Evolutionary conservation across 1,140 invertebrate genomes (phyloP).

Genomic region (Cheumatopsyche charites): DNA sequence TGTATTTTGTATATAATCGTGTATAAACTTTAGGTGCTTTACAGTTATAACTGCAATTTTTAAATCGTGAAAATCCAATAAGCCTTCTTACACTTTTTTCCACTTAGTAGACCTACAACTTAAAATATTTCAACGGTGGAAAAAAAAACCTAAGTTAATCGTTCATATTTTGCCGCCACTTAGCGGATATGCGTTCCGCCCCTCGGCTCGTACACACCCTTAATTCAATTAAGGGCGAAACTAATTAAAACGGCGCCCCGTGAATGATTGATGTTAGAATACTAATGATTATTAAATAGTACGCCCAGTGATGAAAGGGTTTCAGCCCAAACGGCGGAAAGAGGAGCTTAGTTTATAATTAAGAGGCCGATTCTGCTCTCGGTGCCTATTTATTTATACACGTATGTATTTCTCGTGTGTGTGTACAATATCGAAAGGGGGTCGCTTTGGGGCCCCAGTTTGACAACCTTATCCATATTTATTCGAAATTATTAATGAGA

Average conservation of each 20-base stretch:
- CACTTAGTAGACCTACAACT: no score
- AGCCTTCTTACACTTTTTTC: no score
- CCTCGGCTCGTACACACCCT: neutral
- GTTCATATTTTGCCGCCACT: no score
- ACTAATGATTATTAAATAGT: conserved; percentile 49
- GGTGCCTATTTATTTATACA: neutral
- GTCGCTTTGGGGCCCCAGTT: conserved; percentile 1
- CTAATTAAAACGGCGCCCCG: conserved; percentile 48
- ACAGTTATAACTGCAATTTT: no score
- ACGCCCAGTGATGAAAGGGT: conserved; percentile 44
- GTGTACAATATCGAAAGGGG: neutral
- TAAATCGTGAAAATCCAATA: no score
- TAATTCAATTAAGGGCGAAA: conserved; percentile 47
- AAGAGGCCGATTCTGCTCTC: conserved; percentile 15
- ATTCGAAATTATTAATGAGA: conserved; percentile 30
- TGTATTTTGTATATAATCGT: no score
- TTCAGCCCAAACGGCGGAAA: conserved; percentile 35
- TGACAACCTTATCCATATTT: conserved; percentile 35
- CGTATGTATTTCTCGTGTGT: neutral
- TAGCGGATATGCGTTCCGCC: neutral
- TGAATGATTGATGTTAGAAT: conserved; percentile 48
- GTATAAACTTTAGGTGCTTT: no score
- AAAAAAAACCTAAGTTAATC: no score
- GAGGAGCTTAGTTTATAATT: conserved; percentile 39
- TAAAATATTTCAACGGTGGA: no score